Percentiles rank a stretch among this genome's conserved stretches.
phyloP scores from a whole-genome alignment of 2,797 vertebrate species.

The Prionace glauca region DNA sequence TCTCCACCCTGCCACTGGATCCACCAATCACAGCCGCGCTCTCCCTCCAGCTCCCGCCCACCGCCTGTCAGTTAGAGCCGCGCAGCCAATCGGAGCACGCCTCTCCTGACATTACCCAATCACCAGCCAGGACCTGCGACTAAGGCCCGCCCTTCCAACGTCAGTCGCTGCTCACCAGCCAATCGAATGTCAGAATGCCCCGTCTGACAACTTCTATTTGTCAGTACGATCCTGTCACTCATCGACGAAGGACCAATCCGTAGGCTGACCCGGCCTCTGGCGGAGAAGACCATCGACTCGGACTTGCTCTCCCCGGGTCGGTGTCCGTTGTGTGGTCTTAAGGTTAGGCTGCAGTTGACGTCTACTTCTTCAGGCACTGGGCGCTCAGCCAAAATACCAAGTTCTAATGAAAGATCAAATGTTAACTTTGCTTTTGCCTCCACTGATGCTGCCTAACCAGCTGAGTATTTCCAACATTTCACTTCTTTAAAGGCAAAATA shows the following conservation, averaged over 20 bases:
- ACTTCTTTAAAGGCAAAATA: no score
- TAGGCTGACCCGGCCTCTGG: not conserved
- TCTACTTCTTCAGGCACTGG: not conserved
- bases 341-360: no score
- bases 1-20: not conserved
- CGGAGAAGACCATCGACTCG: no score
- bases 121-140: not conserved
- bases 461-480: no score
- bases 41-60: not conserved
- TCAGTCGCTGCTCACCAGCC: not conserved
- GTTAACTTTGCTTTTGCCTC: no score
- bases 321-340: no score
- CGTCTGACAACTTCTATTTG: not conserved
- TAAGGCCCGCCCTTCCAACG: not conserved
- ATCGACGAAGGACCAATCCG: not conserved
- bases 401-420: not conserved
- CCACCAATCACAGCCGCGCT: not conserved
- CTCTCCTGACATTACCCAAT: not conserved
- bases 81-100: not conserved
- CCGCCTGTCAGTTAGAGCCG: not conserved
- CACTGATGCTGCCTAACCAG: no score
- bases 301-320: no score
- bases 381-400: not conserved
- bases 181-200: not conserved
- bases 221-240: not conserved